These are phyloP conservation scores for Solea solea DNA, from an alignment of 2,113 vertebrate species.

Conservation along the genomic window DNA sequence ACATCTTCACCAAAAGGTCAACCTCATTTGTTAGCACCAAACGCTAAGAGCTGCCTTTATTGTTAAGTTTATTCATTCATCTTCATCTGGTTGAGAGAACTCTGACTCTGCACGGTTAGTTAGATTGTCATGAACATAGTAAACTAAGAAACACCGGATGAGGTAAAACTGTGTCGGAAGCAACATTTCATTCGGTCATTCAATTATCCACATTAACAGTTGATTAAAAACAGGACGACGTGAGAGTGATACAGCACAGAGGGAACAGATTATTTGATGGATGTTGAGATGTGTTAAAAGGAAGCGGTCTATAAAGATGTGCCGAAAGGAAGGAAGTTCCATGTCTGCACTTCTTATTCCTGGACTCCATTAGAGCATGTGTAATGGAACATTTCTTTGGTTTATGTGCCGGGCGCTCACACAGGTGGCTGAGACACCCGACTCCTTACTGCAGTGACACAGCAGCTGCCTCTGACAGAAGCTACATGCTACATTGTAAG, in stretches of 20 bases:
- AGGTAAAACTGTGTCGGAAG: no score
- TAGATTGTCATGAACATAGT: no score
- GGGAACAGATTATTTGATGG: neutral
- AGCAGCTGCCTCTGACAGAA: conserved; percentile 71
- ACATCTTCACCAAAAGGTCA: no score
- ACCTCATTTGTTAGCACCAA: no score
- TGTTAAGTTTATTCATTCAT: no score
- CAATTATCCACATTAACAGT: no score
- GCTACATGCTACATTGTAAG: neutral
- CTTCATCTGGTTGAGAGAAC: no score
- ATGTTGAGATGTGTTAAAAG: conserved; percentile 17
- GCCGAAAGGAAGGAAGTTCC: conserved; percentile 20
- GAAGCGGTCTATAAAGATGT: conserved; percentile 4
- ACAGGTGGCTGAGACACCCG: conserved; percentile 67
- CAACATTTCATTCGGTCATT: no score
- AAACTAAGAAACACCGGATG: no score
- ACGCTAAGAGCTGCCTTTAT: no score
- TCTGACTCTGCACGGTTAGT: no score
- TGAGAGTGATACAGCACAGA: neutral
- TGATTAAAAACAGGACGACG: neutral
- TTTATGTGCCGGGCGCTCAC: conserved; percentile 14
- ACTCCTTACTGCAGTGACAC: conserved; percentile 37
- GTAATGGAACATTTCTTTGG: conserved; percentile 27
- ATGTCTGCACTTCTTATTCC: conserved; percentile 16
- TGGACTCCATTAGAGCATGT: conserved; percentile 31